Evolutionary conservation across 2,888 invertebrate genomes (phyloP), one percentile per base, ranked within the genome.

Genomic region (Sisyra nigra): DNA sequence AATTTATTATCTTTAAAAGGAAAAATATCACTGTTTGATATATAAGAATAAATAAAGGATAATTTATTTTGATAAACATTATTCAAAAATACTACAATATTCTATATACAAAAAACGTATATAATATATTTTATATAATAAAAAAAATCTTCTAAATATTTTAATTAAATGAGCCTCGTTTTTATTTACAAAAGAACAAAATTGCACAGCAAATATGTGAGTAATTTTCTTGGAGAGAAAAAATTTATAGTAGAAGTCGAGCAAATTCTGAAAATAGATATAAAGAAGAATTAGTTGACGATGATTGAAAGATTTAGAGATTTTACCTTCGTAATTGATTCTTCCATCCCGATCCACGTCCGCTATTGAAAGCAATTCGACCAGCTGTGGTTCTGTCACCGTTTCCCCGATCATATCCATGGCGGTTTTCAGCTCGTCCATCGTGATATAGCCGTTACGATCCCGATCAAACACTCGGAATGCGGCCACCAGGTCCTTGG

Each of bases 381-480:
- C 77, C 46, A 84, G 68, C 59, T 84, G 82, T 49, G 72, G 69
- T 54, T 84, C 84, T 2, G 80, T 79, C 44, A 83, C 74, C 2
- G 74, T 72, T 62, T 85, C 84, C 17, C 82, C 83, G 53, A 85
- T 84, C 71, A 83, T 79, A 61, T 84, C 83, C 67, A 85, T 75
- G n/a, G 83, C 84, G 44, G 75, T 68, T 55, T 77, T 74, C 38
- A 84, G 64, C 61, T 84, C 84, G 57, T 84, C 83, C 54, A 77
- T 71, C 33, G 82, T 86, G 59, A 91, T 89, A 63, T 81, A 91
- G 29, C 91, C 91, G 61, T 91, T 88, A 55, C 82, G 79, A 58
- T 91, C 88, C 45, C 86, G 76, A 66, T 91, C 89, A 60, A 91
- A 89, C 42, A 85, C 88, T 59, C 84, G 73, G 68, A 91, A 91